Conservation (phyloP, 2,113 vertebrate species). For the Corythornis cristatus region DNA sequence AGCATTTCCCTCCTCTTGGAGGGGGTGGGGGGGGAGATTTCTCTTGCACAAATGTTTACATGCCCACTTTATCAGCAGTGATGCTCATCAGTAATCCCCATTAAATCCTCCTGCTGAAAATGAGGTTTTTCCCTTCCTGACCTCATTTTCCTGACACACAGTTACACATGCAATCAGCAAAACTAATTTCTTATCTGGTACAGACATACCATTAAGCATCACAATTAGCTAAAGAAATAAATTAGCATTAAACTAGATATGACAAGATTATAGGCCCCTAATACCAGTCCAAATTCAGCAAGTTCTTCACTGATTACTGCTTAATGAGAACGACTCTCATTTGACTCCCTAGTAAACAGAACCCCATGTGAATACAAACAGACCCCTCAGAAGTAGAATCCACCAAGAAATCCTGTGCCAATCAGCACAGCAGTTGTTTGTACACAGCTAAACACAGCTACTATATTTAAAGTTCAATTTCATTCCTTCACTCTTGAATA, state of each 20-base stretch:
- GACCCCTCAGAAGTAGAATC: neutral
- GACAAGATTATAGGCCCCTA: neutral
- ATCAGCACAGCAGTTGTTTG: neutral
- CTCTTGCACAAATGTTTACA: neutral
- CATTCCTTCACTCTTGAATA: neutral
- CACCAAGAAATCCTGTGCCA: neutral
- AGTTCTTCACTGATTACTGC: neutral
- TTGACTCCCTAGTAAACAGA: neutral
- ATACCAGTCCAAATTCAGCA: neutral
- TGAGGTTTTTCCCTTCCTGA: conserved; percentile 2
- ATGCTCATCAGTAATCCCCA: neutral
- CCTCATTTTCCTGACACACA: conserved; percentile 32
- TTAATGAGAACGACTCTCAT: neutral
- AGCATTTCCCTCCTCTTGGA: neutral
- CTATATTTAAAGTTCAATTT: neutral
- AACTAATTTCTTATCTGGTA: neutral
- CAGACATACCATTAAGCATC: neutral
- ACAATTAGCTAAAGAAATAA: conserved; percentile 11
- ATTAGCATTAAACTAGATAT: neutral
- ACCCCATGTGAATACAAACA: neutral
- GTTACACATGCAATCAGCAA: neutral
- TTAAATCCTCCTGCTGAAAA: conserved; percentile 36
- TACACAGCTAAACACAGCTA: neutral
- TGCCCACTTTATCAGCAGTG: neutral
- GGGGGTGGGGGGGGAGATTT: neutral